Conservation (phyloP, 1,140 invertebrate genomes). For the Sarcophaga peregrina region DNA sequence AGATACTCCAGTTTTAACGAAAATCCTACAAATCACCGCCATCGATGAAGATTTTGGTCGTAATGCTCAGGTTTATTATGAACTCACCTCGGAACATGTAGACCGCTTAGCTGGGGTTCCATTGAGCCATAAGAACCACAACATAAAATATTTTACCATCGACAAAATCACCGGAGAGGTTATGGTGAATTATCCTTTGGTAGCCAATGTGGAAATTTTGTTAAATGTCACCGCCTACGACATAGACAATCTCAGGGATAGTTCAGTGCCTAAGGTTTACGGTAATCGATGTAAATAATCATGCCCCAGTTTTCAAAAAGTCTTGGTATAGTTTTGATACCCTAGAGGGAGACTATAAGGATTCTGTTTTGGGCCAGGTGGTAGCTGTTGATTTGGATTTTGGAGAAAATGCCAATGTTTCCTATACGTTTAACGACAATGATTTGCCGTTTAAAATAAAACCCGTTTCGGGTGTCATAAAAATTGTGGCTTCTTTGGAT, state of each 20-base stretch:
- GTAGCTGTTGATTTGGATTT: conserved; percentile 81
- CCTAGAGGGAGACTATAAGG: conserved; percentile 79
- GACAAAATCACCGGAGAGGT: conserved; percentile 80
- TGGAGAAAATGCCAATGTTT: conserved; percentile 80
- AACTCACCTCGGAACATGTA: conserved; percentile 75
- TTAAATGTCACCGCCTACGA: conserved; percentile 83
- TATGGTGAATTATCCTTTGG: conserved; percentile 78
- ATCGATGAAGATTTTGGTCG: conserved; percentile 82
- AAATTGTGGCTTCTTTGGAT: conserved; percentile 81
- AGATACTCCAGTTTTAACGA: conserved; percentile 78
- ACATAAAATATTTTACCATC: conserved; percentile 77
- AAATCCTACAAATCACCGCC: conserved; percentile 83
- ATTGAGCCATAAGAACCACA: conserved; percentile 63
- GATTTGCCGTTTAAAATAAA: conserved; percentile 80
- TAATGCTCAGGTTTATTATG: conserved; percentile 83
- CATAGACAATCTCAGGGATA: conserved; percentile 77
- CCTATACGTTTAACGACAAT: conserved; percentile 76
- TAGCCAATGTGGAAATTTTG: conserved; percentile 81
- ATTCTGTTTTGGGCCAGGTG: conserved; percentile 78
- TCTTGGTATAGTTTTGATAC: conserved; percentile 86
- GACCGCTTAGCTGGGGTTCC: conserved; percentile 64
- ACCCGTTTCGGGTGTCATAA: conserved; percentile 78
- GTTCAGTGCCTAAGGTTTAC: conserved; percentile 75
- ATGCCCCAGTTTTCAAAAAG: conserved; percentile 83
- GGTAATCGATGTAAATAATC: conserved; percentile 86